Conservation (phyloP, 1,140 invertebrate species). For the Rhagoletis pomonella region DNA sequence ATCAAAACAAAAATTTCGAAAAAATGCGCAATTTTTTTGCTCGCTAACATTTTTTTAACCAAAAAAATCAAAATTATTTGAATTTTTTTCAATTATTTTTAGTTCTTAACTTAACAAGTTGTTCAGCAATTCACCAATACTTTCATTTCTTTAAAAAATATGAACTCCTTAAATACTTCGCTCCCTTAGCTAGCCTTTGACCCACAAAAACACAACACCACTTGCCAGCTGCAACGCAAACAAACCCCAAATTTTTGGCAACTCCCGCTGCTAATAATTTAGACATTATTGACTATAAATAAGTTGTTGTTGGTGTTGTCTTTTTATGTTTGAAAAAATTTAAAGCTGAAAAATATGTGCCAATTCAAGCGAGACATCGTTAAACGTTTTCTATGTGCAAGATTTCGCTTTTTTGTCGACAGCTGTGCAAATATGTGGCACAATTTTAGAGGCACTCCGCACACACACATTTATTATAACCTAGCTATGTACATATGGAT, state of each 20-base stretch:
- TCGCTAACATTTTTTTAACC: too few species aligned
- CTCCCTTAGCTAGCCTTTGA: neutral
- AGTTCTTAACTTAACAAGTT: too few species aligned
- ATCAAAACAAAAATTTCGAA: too few species aligned
- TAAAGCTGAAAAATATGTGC: neutral
- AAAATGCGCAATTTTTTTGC: too few species aligned
- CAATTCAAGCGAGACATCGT: neutral
- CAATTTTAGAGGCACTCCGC: neutral
- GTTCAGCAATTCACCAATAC: too few species aligned
- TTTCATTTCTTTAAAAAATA: too few species aligned
- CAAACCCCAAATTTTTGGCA: conserved; percentile 19
- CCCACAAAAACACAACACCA: neutral
- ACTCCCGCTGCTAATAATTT: neutral
- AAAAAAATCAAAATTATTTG: too few species aligned
- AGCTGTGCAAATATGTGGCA: conserved; percentile 4
- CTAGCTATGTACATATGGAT: neutral
- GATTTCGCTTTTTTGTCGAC: neutral
- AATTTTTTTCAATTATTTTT: too few species aligned
- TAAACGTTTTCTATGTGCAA: neutral
- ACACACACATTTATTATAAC: too few species aligned
- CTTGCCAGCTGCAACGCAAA: neutral
- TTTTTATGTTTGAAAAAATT: neutral
- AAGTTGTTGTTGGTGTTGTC: neutral
- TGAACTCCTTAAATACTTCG: too few species aligned
- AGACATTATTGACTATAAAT: conserved; percentile 24